Percentiles rank a stretch among this genome's conserved stretches.
These are phyloP conservation scores for Sisor rabdophorus DNA, from an alignment of 2,113 vertebrate species.

Conservation along the genomic window DNA sequence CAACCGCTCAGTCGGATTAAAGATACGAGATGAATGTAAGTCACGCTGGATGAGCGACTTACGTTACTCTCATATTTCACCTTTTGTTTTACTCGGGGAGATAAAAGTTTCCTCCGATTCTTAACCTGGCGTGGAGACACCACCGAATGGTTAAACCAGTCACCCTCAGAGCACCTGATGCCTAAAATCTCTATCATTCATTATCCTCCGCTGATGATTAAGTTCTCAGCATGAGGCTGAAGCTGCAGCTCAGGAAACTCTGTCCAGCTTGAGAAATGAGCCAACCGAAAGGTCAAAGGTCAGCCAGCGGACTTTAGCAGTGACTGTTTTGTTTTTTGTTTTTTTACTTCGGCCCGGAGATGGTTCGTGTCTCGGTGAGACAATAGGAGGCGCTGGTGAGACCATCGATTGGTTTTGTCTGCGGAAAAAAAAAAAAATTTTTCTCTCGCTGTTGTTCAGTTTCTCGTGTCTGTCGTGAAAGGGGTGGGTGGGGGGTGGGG, in stretches of 20 bases:
- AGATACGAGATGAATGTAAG: no score
- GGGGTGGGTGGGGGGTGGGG: no score
- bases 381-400: conserved; percentile 57
- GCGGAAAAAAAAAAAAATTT: no score
- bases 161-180: conserved; percentile 25
- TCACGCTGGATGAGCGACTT: no score
- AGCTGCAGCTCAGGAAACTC: conserved; percentile 4
- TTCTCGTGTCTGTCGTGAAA: no score
- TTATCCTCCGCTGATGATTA: conserved; percentile 45
- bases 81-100: background rate
- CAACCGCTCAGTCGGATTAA: no score
- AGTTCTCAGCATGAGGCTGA: conserved; percentile 22
- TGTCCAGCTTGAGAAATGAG: conserved; percentile 44
- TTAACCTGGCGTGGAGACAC: background rate
- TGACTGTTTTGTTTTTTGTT: background rate
- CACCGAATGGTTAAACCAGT: conserved; percentile 23
- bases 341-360: background rate
- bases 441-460: no score
- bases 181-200: conserved; percentile 46
- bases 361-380: conserved; percentile 57
- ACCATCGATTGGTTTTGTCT: background rate
- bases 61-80: background rate
- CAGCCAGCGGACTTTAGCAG: conserved; percentile 57
- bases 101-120: background rate
- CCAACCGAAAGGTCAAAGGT: conserved; percentile 28